Percentiles rank a stretch among this genome's conserved stretches.
These are phyloP conservation scores for Porites lutea DNA, from an alignment of 64 coral and sea anemone genomes.

Conservation along the genomic window DNA sequence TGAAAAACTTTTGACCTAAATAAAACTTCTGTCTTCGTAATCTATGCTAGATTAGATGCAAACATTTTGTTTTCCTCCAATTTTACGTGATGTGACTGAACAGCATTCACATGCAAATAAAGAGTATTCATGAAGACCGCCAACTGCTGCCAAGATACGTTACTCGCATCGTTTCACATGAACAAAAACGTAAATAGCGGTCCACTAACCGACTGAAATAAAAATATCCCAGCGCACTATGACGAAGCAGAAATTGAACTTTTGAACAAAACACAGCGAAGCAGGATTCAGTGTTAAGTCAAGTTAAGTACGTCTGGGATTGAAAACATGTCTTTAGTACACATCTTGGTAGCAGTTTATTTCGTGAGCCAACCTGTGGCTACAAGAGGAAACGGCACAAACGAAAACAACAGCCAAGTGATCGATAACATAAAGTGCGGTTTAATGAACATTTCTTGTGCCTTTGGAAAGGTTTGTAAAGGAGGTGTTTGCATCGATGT, in stretches of 20 bases:
- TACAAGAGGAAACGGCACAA: background rate
- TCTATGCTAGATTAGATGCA: background rate
- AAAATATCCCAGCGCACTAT: background rate
- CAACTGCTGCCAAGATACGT: background rate
- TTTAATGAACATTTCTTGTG: constrained; percentile 18
- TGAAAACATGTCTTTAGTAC: background rate
- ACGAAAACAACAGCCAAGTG: background rate
- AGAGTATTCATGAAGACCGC: background rate
- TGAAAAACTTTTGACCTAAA: too few relatives aligned
- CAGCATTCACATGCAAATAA: background rate
- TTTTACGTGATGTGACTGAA: background rate
- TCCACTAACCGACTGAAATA: background rate
- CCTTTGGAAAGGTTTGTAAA: constrained; percentile 4
- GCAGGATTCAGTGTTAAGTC: background rate
- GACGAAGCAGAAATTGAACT: constrained; percentile 22
- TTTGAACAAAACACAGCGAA: background rate
- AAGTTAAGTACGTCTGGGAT: background rate
- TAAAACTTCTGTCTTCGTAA: background rate
- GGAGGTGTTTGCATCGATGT: constrained; percentile 1
- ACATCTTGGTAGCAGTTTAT: background rate
- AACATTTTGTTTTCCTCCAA: background rate
- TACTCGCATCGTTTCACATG: constrained; percentile 12
- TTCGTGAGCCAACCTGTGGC: background rate
- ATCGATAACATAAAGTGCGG: background rate
- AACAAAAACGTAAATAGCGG: background rate